phyloP scores from a whole-genome alignment of 2,888 invertebrate species.

The Thelaira solivaga region DNA sequence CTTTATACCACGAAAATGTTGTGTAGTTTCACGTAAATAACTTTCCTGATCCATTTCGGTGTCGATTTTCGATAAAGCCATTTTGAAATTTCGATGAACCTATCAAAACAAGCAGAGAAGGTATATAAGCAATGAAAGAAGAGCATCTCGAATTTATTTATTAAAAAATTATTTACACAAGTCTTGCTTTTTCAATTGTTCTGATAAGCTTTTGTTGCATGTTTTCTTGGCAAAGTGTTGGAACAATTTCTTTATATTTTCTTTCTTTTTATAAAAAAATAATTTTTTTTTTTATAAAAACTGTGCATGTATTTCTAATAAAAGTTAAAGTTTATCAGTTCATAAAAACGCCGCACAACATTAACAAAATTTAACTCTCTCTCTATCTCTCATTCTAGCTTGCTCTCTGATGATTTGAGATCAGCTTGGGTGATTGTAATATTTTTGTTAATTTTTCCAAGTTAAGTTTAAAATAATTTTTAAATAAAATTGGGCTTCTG shows the following conservation, averaged over 20 bases:
- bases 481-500: too few relatives aligned
- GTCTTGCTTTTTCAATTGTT: background rate
- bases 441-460: too few relatives aligned
- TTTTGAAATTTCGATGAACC: slow-evolving; percentile 73
- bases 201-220: background rate
- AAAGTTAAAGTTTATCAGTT: slow-evolving; percentile 53
- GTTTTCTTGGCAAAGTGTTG: too few relatives aligned
- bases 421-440: too few relatives aligned
- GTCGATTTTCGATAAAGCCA: slow-evolving; percentile 73
- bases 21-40: slow-evolving; percentile 74
- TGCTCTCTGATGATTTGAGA: too few relatives aligned
- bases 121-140: background rate
- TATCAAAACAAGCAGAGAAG: slow-evolving; percentile 35
- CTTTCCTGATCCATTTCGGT: slow-evolving; percentile 73
- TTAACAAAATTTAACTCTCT: background rate
- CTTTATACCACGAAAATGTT: slow-evolving; percentile 75
- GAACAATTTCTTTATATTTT: too few relatives aligned
- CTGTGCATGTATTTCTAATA: background rate
- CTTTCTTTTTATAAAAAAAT: background rate
- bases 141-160: background rate
- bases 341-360: background rate
- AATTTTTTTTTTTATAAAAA: too few relatives aligned
- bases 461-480: too few relatives aligned
- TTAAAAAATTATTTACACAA: background rate
- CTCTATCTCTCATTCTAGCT: too few relatives aligned